phyloP scores from a whole-genome alignment of 2,888 invertebrate genomes.

The Pristionchus mayeri region DNA sequence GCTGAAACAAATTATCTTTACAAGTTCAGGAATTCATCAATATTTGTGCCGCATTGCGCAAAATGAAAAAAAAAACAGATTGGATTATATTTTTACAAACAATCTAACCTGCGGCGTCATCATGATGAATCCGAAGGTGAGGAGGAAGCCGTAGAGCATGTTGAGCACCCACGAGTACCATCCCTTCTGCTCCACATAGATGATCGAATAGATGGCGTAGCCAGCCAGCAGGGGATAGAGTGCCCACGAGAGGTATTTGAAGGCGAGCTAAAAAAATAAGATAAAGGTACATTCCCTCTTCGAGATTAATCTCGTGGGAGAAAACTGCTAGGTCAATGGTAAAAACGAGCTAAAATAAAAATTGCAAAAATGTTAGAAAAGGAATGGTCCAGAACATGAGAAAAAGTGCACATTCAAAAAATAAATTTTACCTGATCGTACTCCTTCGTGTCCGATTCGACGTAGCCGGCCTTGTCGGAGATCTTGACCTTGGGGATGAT shows the following conservation, averaged over 20 bases:
- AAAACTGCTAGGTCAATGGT: no score
- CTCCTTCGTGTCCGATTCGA: conserved; percentile 91
- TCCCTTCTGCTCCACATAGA: conserved; percentile 91
- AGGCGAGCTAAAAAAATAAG: conserved; percentile 84
- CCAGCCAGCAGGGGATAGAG: conserved; percentile 92
- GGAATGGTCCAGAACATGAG: no score
- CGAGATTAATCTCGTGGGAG: no score
- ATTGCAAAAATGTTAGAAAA: no score
- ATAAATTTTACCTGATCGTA: conserved; percentile 84
- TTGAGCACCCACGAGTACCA: conserved; percentile 98
- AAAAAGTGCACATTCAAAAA: background rate
- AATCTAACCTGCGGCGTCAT: conserved; percentile 92
- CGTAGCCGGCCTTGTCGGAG: conserved; percentile 95
- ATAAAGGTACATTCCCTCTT: background rate
- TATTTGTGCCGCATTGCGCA: background rate
- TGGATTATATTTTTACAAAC: background rate
- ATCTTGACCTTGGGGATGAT: conserved; percentile 87
- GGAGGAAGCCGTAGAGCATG: conserved; percentile 96
- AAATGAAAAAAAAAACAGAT: background rate
- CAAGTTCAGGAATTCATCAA: background rate
- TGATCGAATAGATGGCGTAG: conserved; percentile 94
- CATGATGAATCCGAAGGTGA: conserved; percentile 99
- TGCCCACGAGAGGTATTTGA: conserved; percentile 93
- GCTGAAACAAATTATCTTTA: conserved; percentile 76
- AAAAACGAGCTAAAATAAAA: no score